Evolutionary conservation across 2,113 vertebrate genomes (phyloP).

Genomic region (Rattus norvegicus): DNA sequence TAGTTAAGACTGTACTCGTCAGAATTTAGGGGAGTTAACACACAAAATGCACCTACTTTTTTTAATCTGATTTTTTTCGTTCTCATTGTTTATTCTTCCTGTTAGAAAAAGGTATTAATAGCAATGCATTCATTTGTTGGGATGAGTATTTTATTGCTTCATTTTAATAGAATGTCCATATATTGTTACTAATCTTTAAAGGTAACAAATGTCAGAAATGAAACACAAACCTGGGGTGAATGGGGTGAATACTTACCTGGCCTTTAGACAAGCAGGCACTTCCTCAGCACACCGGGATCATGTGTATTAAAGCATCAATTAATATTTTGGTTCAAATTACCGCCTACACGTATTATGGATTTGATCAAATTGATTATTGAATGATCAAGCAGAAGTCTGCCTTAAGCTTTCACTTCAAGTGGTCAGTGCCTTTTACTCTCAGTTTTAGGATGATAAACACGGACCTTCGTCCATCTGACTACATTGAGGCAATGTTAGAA

Average conservation of each 20-base stretch:
- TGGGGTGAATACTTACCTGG: slow-evolving; percentile 6
- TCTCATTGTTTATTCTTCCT: not conserved
- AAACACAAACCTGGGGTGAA: slow-evolving; percentile 13
- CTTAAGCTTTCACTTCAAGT: slow-evolving; percentile 44
- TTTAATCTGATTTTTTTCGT: not conserved
- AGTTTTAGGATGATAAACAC: slow-evolving; percentile 49
- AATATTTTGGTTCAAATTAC: slow-evolving; percentile 49
- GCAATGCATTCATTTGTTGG: not conserved
- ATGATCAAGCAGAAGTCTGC: not conserved
- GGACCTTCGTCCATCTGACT: not conserved
- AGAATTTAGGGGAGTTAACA: not conserved
- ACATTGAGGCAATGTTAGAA: slow-evolving; percentile 11
- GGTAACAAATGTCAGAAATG: slow-evolving; percentile 28
- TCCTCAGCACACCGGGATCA: not conserved
- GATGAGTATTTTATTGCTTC: slow-evolving; percentile 33
- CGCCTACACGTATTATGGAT: slow-evolving; percentile 43
- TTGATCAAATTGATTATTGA: not conserved
- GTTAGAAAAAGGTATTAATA: slow-evolving; percentile 14
- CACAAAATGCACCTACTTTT: not conserved
- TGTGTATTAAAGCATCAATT: not conserved
- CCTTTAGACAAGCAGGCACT: slow-evolving; percentile 33
- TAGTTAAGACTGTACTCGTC: not conserved
- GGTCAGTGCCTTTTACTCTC: slow-evolving; percentile 29
- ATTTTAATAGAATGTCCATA: slow-evolving; percentile 36
- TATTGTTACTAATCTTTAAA: slow-evolving; percentile 25